phyloP scores from a whole-genome alignment of 2,113 vertebrate species.

The Corydoras maculifer region DNA sequence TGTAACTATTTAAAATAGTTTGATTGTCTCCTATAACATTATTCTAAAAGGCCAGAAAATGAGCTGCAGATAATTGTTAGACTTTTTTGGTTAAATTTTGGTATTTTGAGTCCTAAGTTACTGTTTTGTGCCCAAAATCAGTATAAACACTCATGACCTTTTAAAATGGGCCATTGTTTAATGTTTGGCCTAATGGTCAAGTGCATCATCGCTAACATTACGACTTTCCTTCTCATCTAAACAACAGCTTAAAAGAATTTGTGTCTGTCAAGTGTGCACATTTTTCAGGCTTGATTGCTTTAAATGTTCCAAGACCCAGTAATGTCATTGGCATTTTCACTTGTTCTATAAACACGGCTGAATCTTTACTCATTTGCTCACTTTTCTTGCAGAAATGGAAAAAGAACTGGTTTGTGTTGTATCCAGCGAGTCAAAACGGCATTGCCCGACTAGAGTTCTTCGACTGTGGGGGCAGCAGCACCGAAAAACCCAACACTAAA shows the following conservation, averaged over 20 bases:
- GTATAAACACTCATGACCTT: neutral
- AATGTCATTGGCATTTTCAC: neutral
- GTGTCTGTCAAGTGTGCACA: neutral
- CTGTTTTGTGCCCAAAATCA: neutral
- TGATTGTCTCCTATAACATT: too few relatives aligned
- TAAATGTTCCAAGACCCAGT: neutral
- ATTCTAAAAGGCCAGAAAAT: too few relatives aligned
- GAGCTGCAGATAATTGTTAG: too few relatives aligned
- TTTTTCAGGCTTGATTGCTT: neutral
- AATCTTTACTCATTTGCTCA: neutral
- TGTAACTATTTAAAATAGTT: too few relatives aligned
- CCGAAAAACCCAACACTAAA: conserved; percentile 69
- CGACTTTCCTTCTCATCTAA: conserved; percentile 1
- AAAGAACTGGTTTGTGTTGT: conserved; percentile 89
- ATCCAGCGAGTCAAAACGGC: conserved; percentile 85
- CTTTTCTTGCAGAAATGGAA: conserved; percentile 79
- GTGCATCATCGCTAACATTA: neutral
- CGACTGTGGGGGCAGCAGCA: conserved; percentile 71
- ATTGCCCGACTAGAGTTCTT: conserved; percentile 92
- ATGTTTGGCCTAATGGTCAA: neutral
- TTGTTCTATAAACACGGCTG: too few relatives aligned
- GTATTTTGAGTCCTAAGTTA: neutral
- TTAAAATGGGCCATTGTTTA: neutral
- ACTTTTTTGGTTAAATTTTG: neutral
- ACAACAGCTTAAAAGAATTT: neutral